phyloP scores from a whole-genome alignment of 2,113 vertebrate genomes.

The Hippocampus abdominalis region DNA sequence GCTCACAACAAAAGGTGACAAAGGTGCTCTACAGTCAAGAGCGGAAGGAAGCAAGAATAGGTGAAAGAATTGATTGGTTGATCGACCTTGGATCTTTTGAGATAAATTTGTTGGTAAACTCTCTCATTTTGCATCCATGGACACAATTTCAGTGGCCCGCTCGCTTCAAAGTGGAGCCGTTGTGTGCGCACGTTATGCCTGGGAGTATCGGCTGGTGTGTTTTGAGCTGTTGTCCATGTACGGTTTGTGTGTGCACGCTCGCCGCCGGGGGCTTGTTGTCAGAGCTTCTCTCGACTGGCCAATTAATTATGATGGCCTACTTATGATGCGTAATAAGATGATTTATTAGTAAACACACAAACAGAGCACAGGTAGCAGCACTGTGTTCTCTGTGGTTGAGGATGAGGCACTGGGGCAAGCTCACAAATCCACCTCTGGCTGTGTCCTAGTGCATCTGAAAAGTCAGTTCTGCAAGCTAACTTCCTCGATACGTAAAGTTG shows the following conservation, averaged over 20 bases:
- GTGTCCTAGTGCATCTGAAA: constrained; percentile 48
- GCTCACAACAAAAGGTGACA: constrained; percentile 36
- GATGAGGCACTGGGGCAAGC: constrained; percentile 56
- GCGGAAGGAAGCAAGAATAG: constrained; percentile 8
- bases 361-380: constrained; percentile 54
- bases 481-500: background rate
- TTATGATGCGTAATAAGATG: constrained; percentile 80
- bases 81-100: constrained; percentile 18
- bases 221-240: constrained; percentile 15
- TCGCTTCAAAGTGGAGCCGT: background rate
- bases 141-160: constrained; percentile 3
- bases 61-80: background rate
- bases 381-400: constrained; percentile 37
- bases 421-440: constrained; percentile 59
- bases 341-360: constrained; percentile 79
- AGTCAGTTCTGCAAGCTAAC: background rate
- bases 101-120: constrained; percentile 10
- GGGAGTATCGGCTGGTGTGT: constrained; percentile 5
- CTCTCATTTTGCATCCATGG: constrained; percentile 9
- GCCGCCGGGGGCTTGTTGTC: constrained; percentile 69
- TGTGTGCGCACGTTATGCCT: constrained; percentile 15
- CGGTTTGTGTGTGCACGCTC: constrained; percentile 23
- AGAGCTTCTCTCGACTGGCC: constrained; percentile 71
- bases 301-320: constrained; percentile 82
- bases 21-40: constrained; percentile 19